Conservation (phyloP, 2,113 vertebrate species). For the Benitochromis conjunctus region DNA sequence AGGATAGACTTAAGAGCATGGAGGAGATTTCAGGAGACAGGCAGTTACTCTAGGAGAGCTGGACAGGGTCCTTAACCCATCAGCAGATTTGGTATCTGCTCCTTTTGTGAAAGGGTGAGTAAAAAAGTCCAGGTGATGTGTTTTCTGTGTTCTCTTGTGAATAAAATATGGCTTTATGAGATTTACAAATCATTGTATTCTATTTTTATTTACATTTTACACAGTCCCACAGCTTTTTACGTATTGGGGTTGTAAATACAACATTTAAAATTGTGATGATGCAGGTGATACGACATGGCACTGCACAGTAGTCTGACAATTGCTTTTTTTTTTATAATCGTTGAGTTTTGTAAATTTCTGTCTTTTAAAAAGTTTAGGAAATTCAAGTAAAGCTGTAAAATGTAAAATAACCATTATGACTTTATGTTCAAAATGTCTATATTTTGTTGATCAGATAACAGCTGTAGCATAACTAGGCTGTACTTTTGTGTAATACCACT, state of each 20-base stretch:
- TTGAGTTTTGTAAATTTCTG: neutral
- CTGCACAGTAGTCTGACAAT: neutral
- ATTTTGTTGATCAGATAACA: neutral
- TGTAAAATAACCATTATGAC: neutral
- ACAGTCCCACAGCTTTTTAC: neutral
- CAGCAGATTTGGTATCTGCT: neutral
- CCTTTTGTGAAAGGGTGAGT: neutral
- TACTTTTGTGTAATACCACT: neutral
- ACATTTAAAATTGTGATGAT: neutral
- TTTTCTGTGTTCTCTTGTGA: rapidly evolving
- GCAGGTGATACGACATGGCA: neutral
- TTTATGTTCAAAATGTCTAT: neutral
- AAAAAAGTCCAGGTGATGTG: rapidly evolving
- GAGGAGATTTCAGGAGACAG: too few relatives aligned
- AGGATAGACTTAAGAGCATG: too few relatives aligned
- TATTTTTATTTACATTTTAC: neutral
- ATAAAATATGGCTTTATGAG: neutral
- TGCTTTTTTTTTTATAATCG: rapidly evolving
- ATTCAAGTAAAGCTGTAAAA: neutral
- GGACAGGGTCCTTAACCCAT: neutral
- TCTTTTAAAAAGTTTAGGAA: neutral
- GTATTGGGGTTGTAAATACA: neutral
- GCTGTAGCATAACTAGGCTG: neutral
- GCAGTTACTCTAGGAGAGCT: too few relatives aligned
- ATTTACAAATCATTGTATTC: neutral